Evolutionary conservation across 2,797 vertebrate species (phyloP).

Genomic region (Remorina albescens): DNA sequence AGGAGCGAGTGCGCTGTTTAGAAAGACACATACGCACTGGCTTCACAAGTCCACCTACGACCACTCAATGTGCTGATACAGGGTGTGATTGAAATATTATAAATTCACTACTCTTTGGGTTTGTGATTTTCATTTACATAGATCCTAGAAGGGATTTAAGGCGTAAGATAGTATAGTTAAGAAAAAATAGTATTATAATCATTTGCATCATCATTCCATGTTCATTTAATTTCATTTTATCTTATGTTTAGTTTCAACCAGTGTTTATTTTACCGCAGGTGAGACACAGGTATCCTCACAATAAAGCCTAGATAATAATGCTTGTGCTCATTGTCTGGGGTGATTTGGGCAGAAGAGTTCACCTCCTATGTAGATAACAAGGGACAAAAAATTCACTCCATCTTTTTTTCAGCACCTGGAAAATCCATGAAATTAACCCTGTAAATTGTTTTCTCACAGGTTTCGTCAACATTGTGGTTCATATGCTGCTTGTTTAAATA

Average conservation of each 20-base stretch:
- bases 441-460: too few species aligned
- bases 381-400: constrained; percentile 10
- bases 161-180: constrained; percentile 1
- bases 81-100: constrained; percentile 39
- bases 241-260: not conserved
- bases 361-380: constrained; percentile 29
- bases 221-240: not conserved
- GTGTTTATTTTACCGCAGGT: not conserved
- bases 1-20: constrained; percentile 37
- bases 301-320: not conserved
- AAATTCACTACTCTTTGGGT: constrained; percentile 23
- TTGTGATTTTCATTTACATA: constrained; percentile 29
- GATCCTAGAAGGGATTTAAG: constrained; percentile 25
- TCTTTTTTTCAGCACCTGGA: constrained; percentile 14
- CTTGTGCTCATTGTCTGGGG: not conserved
- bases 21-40: constrained; percentile 27
- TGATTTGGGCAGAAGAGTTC: constrained; percentile 18
- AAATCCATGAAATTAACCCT: constrained; percentile 20
- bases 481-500: constrained; percentile 2
- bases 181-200: constrained; percentile 6
- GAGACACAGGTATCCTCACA: constrained; percentile 4
- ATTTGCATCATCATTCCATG: not conserved
- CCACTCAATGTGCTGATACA: constrained; percentile 41
- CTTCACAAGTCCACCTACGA: constrained; percentile 34
- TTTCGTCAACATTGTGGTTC: too few species aligned